Base-by-base conservation (phyloP, 2,797 vertebrate species). In the Pyrocephalus nanus region DNA sequence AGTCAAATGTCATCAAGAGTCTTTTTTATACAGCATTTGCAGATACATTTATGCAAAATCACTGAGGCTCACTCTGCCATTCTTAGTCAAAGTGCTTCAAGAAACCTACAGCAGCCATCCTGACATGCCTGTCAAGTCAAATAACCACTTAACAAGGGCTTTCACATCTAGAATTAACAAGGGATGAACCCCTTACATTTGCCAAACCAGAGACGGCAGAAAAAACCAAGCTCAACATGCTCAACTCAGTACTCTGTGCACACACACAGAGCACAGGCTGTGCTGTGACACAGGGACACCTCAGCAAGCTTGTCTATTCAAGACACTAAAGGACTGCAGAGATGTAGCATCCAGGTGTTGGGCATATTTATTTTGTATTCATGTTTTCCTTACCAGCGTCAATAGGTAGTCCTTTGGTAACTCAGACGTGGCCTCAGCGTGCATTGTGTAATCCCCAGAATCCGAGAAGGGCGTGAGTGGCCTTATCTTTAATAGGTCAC, bases 381-480 rank as follows among this genome's bases (percentile, higher is more conserved):
- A 3, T 3, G 25, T 40, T 61, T 72, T 90, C 80, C 99, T 98
- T 97, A 99, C 99, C 99, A 99, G 97, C 3, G 99, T 99, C 2
- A 99, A 99, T 16, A 99, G 97, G 55, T 97, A 98, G 97, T 99
- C 99, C 97, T 98, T 99, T n/a, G 98, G 98, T 60, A 98, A 86
- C 54, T 98, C 98, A 1, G 96, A 81, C 0, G 94, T 61, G 20
- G 98, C 97, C 32, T 98, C 98, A 3, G 90, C 1, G 1, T 96
- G 97, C 92, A 98, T 96, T 79, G 98, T 85, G 91, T 96, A 98
- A 95, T 99, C 99, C 32, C 99, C 99, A 12, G 99, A 99, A 97
- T 99, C 99, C 0, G 99, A 99, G 88, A 99, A 99, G 62, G 99
- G 99, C 0, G 99, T 99, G 67, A 99, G 98, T 2, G 99, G 99